Conservation (phyloP, 2,113 vertebrate genomes). For the Corydoras sp. region DNA sequence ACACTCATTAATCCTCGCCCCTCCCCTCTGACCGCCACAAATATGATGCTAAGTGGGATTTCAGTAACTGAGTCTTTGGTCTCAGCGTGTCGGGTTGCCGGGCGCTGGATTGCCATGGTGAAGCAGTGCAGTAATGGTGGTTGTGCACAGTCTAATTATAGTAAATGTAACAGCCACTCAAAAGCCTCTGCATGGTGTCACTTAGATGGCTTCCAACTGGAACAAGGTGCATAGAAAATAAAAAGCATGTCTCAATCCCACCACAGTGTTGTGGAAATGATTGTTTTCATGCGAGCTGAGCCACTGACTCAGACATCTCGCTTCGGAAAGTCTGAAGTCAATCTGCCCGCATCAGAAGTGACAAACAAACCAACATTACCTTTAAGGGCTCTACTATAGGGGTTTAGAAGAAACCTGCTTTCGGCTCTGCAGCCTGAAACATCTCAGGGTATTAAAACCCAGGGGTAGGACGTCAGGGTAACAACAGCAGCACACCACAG, state of each 20-base stretch:
- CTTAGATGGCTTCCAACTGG: neutral
- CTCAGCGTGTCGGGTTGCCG: constrained; percentile 9
- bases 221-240: neutral
- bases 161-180: constrained; percentile 2
- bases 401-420: too few species aligned
- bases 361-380: too few species aligned
- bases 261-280: too few species aligned
- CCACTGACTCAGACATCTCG: too few species aligned
- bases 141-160: constrained; percentile 15
- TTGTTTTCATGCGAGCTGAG: too few species aligned
- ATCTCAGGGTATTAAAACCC: neutral
- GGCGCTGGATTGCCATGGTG: constrained; percentile 5
- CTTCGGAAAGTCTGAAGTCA: too few species aligned
- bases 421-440: too few species aligned
- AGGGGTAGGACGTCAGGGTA: too few species aligned
- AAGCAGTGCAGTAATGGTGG: constrained; percentile 7
- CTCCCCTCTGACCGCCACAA: neutral
- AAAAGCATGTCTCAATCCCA: too few species aligned
- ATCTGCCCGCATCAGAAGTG: too few species aligned
- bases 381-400: too few species aligned
- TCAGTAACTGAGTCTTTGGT: constrained; percentile 27
- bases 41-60: constrained; percentile 10
- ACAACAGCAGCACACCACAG: too few species aligned
- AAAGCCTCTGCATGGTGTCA: constrained; percentile 5
- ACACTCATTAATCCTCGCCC: constrained; percentile 2